Evolutionary conservation across 2,113 vertebrate genomes (phyloP).

Genomic region (Casuarius casuarius): DNA sequence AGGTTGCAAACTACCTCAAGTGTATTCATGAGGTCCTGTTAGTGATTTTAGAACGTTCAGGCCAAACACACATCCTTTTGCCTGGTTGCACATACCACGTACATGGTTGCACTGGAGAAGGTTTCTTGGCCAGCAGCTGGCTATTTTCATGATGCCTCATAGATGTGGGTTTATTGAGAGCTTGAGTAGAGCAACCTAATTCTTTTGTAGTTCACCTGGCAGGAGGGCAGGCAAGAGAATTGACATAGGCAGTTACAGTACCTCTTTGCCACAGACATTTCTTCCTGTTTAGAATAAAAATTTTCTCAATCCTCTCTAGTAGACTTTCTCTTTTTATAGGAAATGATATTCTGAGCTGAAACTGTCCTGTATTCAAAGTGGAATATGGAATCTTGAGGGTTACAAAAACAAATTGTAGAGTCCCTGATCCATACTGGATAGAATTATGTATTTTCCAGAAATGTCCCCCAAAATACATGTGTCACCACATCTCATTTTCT

Average conservation of each 20-base stretch:
- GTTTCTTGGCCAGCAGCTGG: background rate
- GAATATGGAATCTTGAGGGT: background rate
- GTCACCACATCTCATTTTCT: background rate
- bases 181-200: background rate
- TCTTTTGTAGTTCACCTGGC: background rate
- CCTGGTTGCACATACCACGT: background rate
- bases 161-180: background rate
- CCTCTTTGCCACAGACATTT: background rate
- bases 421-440: background rate
- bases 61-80: background rate
- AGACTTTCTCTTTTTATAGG: background rate
- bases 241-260: background rate
- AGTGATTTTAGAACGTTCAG: background rate
- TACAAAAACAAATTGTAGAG: background rate
- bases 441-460: background rate
- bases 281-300: background rate
- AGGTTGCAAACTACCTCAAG: background rate
- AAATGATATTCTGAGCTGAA: background rate
- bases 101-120: background rate
- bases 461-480: background rate
- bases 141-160: background rate
- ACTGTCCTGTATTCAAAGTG: background rate
- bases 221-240: background rate
- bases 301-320: background rate
- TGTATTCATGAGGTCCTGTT: background rate